phyloP scores from a whole-genome alignment of 2,888 invertebrate species.

The Lathronympha strigana region DNA sequence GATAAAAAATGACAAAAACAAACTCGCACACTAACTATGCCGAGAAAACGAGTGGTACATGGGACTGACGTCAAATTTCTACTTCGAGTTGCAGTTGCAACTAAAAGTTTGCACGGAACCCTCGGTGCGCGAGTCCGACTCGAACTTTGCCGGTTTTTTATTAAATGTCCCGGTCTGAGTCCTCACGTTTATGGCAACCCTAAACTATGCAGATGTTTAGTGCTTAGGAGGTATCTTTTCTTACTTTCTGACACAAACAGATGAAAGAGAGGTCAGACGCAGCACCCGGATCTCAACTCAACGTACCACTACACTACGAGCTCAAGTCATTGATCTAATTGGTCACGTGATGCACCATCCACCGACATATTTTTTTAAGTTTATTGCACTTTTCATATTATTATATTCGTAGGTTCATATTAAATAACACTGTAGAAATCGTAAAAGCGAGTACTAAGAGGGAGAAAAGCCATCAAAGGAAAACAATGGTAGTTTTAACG shows the following conservation, averaged over 20 bases:
- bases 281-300: slow-evolving; percentile 64
- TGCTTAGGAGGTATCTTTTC: slow-evolving; percentile 56
- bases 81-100: too few relatives aligned
- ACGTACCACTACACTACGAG: slow-evolving; percentile 58
- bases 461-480: background rate
- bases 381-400: background rate
- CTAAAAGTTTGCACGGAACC: too few relatives aligned
- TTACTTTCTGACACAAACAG: slow-evolving; percentile 66
- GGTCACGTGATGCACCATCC: slow-evolving; percentile 55
- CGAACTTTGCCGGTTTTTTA: too few relatives aligned
- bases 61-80: too few relatives aligned
- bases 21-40: too few relatives aligned
- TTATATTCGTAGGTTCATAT: background rate
- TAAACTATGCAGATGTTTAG: slow-evolving; percentile 44
- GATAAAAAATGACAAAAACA: too few relatives aligned
- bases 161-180: too few relatives aligned
- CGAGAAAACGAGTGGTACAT: too few relatives aligned
- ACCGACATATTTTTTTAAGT: slow-evolving; percentile 42
- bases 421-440: background rate
- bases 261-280: slow-evolving; percentile 67
- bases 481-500: slow-evolving; percentile 42
- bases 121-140: too few relatives aligned
- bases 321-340: slow-evolving; percentile 74
- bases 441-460: background rate
- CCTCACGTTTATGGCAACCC: too few relatives aligned